Base-by-base conservation (phyloP, 2,888 invertebrate species). In the Paralinhomoeus sp. region DNA sequence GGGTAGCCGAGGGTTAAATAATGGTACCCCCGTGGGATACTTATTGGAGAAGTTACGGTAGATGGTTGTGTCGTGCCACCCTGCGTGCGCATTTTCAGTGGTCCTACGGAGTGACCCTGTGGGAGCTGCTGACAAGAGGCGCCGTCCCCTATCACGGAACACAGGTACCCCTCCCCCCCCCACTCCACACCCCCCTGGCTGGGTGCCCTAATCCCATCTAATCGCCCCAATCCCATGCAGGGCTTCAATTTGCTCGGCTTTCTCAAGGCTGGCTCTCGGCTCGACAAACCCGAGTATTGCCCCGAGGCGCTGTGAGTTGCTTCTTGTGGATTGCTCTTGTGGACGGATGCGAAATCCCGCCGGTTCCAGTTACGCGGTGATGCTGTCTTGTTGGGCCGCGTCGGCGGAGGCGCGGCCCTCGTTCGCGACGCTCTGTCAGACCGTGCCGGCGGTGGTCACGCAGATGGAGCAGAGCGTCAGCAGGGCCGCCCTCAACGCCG, bases 41-140 rank as follows among this genome's bases (percentile, higher is more conserved):
- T n/a, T n/a, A n/a, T n/a, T n/a, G n/a, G n/a, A n/a, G n/a, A n/a
- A n/a, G n/a, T n/a, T n/a, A n/a, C n/a, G n/a, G n/a, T n/a, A n/a
- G n/a, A n/a, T n/a, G n/a, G n/a, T n/a, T n/a, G n/a, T n/a, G n/a
- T n/a, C n/a, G n/a, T n/a, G n/a, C n/a, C n/a, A n/a, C n/a, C n/a
- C n/a, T n/a, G n/a, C n/a, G n/a, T n/a, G n/a, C n/a, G n/a, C n/a
- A 38, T 17, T 56, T 58, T 41, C 54, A 67, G 64, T 68, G 68
- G 68, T 65, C 67, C 2, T 68, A 55, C 53, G 68, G 68, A 22
- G 64, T 68, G 9, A 61, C 65, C 1, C 45, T 68, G 22, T 68
- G 68, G 68, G 68, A 68, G 53, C 52, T 68, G 47, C 57, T 67
- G 60, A 68, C 68, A 2, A 53, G 68, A 31, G 67, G 68, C 24